A percentile compares a stretch with the other conserved stretches of the same genome.
These are phyloP conservation scores for Orthosia gothica DNA, from an alignment of 2,888 invertebrate genomes.

Conservation along the genomic window DNA sequence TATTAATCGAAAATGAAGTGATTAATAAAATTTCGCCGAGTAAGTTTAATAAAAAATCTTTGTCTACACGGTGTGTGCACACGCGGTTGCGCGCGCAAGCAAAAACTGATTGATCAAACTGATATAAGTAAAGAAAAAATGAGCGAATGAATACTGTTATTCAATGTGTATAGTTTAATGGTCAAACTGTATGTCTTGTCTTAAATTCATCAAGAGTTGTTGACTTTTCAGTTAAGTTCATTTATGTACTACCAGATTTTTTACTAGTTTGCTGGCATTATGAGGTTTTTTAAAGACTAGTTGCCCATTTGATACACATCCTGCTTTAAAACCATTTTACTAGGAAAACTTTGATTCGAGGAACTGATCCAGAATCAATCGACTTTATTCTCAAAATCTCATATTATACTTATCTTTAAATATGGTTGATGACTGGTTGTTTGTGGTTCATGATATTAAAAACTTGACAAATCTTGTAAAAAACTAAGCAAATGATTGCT, in stretches of 20 bases:
- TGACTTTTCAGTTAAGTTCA: not conserved
- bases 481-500: too few species aligned
- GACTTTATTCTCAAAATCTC: too few species aligned
- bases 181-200: conserved; percentile 37
- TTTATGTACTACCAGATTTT: not conserved
- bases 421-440: too few species aligned
- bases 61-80: conserved; percentile 66
- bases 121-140: conserved; percentile 67
- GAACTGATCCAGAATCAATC: too few species aligned
- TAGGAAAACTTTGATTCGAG: too few species aligned
- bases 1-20: conserved; percentile 80
- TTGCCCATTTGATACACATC: too few species aligned
- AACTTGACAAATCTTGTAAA: too few species aligned
- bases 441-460: too few species aligned
- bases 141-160: conserved; percentile 50
- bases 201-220: conserved; percentile 28
- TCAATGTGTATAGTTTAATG: conserved; percentile 34
- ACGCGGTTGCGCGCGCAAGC: conserved; percentile 62
- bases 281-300: too few species aligned
- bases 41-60: conserved; percentile 67
- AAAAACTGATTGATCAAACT: conserved; percentile 71
- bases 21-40: conserved; percentile 81
- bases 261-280: not conserved
- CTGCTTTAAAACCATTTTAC: too few species aligned
- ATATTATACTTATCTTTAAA: too few species aligned